Evolutionary conservation across 2,113 vertebrate genomes (phyloP).

Genomic region (Colistium nudipinnis): DNA sequence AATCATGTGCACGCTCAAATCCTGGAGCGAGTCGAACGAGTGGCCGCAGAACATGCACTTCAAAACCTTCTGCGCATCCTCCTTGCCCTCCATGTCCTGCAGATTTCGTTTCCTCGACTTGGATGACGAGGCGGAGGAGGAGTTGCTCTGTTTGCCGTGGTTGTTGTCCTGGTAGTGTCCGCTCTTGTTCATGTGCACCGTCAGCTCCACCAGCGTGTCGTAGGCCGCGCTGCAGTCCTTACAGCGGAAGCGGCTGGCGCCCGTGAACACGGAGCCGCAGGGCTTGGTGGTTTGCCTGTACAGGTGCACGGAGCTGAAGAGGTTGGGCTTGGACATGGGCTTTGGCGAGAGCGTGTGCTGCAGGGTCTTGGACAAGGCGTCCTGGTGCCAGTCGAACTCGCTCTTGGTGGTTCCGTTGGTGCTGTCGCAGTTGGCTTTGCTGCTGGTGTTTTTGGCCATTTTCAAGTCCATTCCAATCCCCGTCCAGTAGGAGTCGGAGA

Average conservation of each 20-base stretch:
- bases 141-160: conserved; percentile 90
- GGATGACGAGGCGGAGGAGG: conserved; percentile 89
- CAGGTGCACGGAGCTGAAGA: conserved; percentile 96
- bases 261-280: conserved; percentile 91
- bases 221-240: conserved; percentile 97
- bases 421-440: conserved; percentile 90
- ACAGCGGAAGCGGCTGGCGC: conserved; percentile 95
- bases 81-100: conserved; percentile 95
- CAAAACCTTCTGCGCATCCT: conserved; percentile 96
- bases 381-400: conserved; percentile 98
- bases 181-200: conserved; percentile 96
- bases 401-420: conserved; percentile 89
- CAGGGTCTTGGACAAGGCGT: conserved; percentile 93
- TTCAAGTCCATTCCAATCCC: conserved; percentile 94
- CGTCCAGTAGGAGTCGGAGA: conserved; percentile 98
- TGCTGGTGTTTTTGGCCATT: conserved; percentile 86
- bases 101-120: conserved; percentile 93
- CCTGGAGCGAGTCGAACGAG: conserved; percentile 98
- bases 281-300: conserved; percentile 94
- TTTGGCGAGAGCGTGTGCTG: conserved; percentile 91
- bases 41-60: conserved; percentile 99
- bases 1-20: conserved; percentile 98
- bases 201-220: conserved; percentile 95
- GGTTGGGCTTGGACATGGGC: conserved; percentile 90
- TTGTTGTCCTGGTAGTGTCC: conserved; percentile 99